These are phyloP conservation scores for Ophion obscuratus DNA, from an alignment of 2,888 invertebrate species.

Conservation along the genomic window DNA sequence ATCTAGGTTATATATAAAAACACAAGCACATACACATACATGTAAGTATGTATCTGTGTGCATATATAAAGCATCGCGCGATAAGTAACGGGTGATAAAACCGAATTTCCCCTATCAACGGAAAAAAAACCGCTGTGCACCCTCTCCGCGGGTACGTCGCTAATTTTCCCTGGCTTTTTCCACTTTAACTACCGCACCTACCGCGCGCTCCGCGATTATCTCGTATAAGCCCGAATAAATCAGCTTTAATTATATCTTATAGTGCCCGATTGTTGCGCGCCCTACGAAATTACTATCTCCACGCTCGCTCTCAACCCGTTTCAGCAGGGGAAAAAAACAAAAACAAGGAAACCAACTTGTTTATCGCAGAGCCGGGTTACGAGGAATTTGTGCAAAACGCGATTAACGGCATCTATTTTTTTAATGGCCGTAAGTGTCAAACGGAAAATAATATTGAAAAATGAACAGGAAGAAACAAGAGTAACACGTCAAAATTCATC, in stretches of 20 bases:
- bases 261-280: slow-evolving; percentile 26
- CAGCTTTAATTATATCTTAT: slow-evolving; percentile 40
- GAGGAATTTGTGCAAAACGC: slow-evolving; percentile 12
- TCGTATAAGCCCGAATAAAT: slow-evolving; percentile 32
- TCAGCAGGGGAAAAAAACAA: background rate
- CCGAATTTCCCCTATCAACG: slow-evolving; percentile 41
- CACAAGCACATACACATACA: no score
- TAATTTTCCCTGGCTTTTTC: slow-evolving; percentile 49
- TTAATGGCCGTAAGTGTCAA: no score
- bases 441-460: no score
- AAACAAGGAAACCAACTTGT: slow-evolving; percentile 14
- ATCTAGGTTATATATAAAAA: background rate
- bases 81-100: slow-evolving; percentile 47
- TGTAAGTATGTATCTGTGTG: no score
- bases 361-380: slow-evolving; percentile 23
- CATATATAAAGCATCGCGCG: background rate
- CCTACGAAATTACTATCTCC: slow-evolving; percentile 32
- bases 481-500: no score
- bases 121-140: slow-evolving; percentile 24
- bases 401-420: background rate
- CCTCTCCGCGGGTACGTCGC: slow-evolving; percentile 34
- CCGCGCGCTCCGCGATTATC: slow-evolving; percentile 14
- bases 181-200: slow-evolving; percentile 24
- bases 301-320: slow-evolving; percentile 21
- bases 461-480: no score